phyloP scores from a whole-genome alignment of 2,888 invertebrate genomes.

The Phyllotreta cruciferae region DNA sequence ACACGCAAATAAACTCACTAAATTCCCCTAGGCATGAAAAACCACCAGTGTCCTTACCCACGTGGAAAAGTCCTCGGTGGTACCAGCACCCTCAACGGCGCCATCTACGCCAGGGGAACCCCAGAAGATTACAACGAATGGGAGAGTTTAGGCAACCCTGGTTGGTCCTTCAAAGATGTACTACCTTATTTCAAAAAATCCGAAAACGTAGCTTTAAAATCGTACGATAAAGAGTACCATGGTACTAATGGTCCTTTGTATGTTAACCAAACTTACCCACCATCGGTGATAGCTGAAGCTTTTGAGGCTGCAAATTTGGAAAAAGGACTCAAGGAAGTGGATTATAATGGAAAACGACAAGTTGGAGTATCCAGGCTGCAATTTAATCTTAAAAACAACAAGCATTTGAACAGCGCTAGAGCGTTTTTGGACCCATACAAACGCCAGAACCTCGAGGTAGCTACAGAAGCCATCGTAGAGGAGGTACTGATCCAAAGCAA shows the following conservation, averaged over 20 bases:
- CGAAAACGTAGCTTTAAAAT: slow-evolving; percentile 61
- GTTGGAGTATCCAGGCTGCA: slow-evolving; percentile 25
- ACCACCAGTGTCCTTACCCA: slow-evolving; percentile 55
- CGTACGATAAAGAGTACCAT: slow-evolving; percentile 26
- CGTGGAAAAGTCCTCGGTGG: slow-evolving; percentile 81
- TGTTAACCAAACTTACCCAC: slow-evolving; percentile 30
- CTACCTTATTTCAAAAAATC: slow-evolving; percentile 77
- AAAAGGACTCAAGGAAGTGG: slow-evolving; percentile 25
- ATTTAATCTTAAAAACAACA: slow-evolving; percentile 31
- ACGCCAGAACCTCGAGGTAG: slow-evolving; percentile 58
- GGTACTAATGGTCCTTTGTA: slow-evolving; percentile 64
- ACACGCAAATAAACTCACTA: neutral
- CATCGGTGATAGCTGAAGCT: slow-evolving; percentile 14
- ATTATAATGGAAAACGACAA: slow-evolving; percentile 27
- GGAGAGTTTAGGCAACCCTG: slow-evolving; percentile 71
- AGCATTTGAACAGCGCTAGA: slow-evolving; percentile 18
- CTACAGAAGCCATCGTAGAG: slow-evolving; percentile 60
- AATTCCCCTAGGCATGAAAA: slow-evolving; percentile 45
- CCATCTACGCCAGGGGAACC: slow-evolving; percentile 76
- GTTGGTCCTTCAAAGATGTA: slow-evolving; percentile 74
- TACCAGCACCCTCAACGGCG: slow-evolving; percentile 76
- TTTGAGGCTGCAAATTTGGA: slow-evolving; percentile 62
- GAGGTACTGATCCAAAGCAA: slow-evolving; percentile 14
- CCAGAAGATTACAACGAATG: slow-evolving; percentile 72
- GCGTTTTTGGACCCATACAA: slow-evolving; percentile 27